Evolutionary conservation across 2,113 vertebrate species (phyloP), one percentile per base, ranked within the genome.

Genomic region (Psittacara wagleri): DNA sequence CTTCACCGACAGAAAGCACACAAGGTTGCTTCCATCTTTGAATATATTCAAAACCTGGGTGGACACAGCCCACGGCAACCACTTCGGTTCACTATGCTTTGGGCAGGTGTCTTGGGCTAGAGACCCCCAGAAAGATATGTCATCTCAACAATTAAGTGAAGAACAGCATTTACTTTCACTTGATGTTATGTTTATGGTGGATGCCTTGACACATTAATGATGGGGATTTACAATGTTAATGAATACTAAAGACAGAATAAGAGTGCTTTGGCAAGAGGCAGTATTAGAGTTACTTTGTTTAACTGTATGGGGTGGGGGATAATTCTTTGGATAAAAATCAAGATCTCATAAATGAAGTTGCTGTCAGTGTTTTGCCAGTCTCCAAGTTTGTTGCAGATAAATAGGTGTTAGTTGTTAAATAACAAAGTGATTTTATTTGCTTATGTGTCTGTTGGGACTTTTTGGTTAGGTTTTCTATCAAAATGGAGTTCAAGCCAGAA

Each of bases 51-150:
- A 62, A 86, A 67, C 4, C 5, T 37, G 23, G 2, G 10, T 48
- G 13, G n/a, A 49, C 37, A 31, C 5, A 69, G 28, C 6, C 16
- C 13, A 24, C 0, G 1, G 14, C 6, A 68, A 39, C 5, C 3
- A 11, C 8, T 68, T 14, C 41, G 7, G 5, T 72, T 70, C 66
- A 41, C 13, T 6, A 19, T 3, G 13, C 7, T 55, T 18, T 44
- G 39, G 11, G 15, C 11, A 77, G 13, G 10, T 7, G 4, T 66
- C 25, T 86, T 43, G 15, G 25, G 24, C 27, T 72, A 41, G 11
- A 67, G 27, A 44, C 8, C 3, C 78, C 31, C 23, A 0, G 1
- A n/a, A 13, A 22, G 16, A 8, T 44, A 13, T 13, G 22, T 7
- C 41, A 68, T 5, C 17, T 66, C 61, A 70, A 61, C 24, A 48